Conservation (phyloP, 2,888 invertebrate genomes). For the Boloria selene region DNA sequence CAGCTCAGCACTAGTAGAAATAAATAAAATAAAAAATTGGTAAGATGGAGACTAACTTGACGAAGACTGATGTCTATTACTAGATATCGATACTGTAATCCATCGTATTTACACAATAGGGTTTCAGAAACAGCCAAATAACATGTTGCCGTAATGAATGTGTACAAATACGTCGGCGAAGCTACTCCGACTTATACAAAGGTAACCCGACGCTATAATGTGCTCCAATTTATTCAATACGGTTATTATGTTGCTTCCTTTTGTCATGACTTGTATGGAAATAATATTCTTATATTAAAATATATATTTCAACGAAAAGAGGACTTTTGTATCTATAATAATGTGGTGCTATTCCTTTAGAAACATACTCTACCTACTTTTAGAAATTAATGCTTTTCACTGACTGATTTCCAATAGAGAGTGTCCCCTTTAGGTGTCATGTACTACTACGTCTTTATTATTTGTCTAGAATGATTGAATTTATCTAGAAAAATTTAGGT, state of each 20-base stretch:
- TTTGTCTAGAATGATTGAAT: too few species aligned
- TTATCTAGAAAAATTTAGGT: too few species aligned
- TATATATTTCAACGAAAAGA: neutral
- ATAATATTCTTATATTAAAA: conserved; percentile 8
- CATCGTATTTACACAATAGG: neutral
- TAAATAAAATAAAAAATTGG: too few species aligned
- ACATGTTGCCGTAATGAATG: neutral
- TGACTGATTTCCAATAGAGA: too few species aligned
- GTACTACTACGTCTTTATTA: too few species aligned
- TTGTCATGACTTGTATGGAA: conserved; percentile 6
- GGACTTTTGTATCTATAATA: neutral
- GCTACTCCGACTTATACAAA: neutral
- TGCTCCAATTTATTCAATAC: conserved; percentile 21
- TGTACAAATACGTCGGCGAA: neutral
- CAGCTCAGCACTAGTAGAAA: too few species aligned
- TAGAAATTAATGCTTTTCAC: too few species aligned
- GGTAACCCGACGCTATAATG: conserved; percentile 21
- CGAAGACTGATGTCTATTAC: neutral
- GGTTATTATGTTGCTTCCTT: conserved; percentile 18
- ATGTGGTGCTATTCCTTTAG: too few species aligned
- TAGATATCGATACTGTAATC: neutral
- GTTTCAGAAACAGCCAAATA: neutral
- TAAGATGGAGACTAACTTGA: too few species aligned
- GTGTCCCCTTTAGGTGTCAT: too few species aligned
- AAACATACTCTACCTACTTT: too few species aligned